Percentiles rank a stretch among this genome's conserved stretches.
phyloP scores from a whole-genome alignment of 2,113 vertebrate genomes.

The Psittacara wagleri region DNA sequence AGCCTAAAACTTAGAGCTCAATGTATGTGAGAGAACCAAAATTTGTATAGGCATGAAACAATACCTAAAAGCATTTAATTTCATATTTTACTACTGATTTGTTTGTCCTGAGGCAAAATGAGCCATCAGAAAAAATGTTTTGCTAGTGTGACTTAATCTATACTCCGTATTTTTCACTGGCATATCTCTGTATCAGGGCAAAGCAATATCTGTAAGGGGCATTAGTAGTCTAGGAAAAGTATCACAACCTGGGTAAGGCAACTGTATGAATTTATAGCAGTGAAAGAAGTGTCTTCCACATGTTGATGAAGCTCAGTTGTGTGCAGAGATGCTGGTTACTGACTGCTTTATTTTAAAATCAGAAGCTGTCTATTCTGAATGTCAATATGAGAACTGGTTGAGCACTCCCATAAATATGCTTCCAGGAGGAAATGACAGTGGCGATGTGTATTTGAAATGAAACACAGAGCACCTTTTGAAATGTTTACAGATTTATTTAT shows the following conservation, averaged over 20 bases:
- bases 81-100: not conserved
- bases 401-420: not conserved
- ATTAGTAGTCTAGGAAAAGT: not conserved
- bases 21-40: not conserved
- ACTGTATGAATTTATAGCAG: not conserved
- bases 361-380: not conserved
- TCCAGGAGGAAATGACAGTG: slow-evolving; percentile 11
- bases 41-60: not conserved
- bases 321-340: not conserved
- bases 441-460: not conserved
- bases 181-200: not conserved
- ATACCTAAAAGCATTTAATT: not conserved
- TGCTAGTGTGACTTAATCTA: not conserved
- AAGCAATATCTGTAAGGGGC: not conserved
- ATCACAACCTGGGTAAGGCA: not conserved
- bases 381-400: not conserved
- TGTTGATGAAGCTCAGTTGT: not conserved
- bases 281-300: not conserved
- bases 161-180: not conserved
- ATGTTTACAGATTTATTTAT: slow-evolving; percentile 5
- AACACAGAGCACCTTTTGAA: not conserved
- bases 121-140: not conserved
- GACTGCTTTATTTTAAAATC: not conserved
- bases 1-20: not conserved
- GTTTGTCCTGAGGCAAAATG: not conserved